A percentile compares a stretch with the other conserved stretches of the same genome.
Conservation (phyloP, 2,113 vertebrate species). For the Pachycephala philippinensis region DNA sequence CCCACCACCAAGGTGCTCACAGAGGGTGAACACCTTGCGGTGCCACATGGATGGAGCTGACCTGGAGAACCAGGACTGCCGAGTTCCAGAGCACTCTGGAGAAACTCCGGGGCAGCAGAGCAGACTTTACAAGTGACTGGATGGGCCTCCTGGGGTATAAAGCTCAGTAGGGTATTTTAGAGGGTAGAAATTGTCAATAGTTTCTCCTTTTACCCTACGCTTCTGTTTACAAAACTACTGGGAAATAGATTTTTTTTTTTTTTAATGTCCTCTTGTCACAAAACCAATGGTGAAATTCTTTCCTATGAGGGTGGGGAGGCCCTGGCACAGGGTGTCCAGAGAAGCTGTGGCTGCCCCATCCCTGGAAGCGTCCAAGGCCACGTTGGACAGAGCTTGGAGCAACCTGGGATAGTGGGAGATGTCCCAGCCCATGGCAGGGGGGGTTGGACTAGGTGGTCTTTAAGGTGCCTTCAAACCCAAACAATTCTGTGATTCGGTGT, state of each 20-base stretch:
- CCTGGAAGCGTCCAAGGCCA: background rate
- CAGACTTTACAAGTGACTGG: rapidly evolving
- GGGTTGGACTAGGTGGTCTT: background rate
- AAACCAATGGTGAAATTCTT: background rate
- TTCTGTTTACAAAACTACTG: background rate
- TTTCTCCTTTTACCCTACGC: background rate
- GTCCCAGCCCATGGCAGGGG: too few relatives aligned
- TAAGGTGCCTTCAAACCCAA: background rate
- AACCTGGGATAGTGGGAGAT: background rate
- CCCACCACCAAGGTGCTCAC: rapidly evolving
- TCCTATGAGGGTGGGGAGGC: background rate
- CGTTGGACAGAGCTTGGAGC: background rate
- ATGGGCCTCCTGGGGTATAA: background rate
- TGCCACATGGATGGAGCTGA: background rate
- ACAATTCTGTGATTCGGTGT: background rate
- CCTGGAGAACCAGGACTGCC: background rate
- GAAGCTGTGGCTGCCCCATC: background rate
- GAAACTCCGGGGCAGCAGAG: background rate
- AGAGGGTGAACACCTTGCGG: background rate
- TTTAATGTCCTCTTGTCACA: background rate
- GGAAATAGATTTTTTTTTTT: background rate
- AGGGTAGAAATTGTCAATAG: background rate
- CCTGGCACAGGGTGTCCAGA: background rate
- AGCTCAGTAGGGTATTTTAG: background rate
- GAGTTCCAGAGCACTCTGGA: background rate